Conservation (phyloP, 2,888 invertebrate genomes). For the Cinara cedri region DNA sequence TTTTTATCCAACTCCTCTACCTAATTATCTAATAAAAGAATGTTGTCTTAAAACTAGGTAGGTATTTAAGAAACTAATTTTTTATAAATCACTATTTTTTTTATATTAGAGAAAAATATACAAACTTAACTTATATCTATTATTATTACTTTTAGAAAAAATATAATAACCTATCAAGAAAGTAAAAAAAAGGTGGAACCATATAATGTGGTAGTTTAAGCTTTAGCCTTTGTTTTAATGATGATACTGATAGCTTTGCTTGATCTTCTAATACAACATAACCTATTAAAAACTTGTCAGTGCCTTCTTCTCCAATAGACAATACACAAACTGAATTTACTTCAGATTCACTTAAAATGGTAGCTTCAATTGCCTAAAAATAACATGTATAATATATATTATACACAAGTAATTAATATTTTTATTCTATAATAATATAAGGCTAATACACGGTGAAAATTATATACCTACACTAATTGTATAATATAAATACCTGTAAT, state of each 20-base stretch:
- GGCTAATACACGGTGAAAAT: neutral
- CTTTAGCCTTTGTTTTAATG: conserved; percentile 59
- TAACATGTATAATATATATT: neutral
- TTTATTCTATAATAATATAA: too few relatives aligned
- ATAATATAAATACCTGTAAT: conserved; percentile 58
- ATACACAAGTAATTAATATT: too few relatives aligned
- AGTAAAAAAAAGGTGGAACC: conserved; percentile 60
- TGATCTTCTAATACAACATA: conserved; percentile 59
- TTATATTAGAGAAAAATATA: too few relatives aligned
- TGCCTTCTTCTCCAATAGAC: conserved; percentile 60
- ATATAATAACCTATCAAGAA: conserved; percentile 59
- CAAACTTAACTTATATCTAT: neutral
- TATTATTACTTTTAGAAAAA: too few relatives aligned
- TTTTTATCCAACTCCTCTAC: too few relatives aligned
- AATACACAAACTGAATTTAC: conserved; percentile 59
- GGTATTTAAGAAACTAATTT: too few relatives aligned
- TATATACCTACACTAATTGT: neutral
- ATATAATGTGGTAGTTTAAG: conserved; percentile 60
- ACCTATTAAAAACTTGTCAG: conserved; percentile 60
- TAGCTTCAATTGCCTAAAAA: conserved; percentile 60
- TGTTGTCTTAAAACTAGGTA: too few relatives aligned
- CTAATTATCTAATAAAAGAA: too few relatives aligned
- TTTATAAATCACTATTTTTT: too few relatives aligned
- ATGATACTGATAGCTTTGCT: conserved; percentile 43
- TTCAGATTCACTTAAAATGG: conserved; percentile 59